Evolutionary conservation across 2,113 vertebrate genomes (phyloP), one percentile per base, ranked within the genome.

Genomic region (Lates calcarifer): DNA sequence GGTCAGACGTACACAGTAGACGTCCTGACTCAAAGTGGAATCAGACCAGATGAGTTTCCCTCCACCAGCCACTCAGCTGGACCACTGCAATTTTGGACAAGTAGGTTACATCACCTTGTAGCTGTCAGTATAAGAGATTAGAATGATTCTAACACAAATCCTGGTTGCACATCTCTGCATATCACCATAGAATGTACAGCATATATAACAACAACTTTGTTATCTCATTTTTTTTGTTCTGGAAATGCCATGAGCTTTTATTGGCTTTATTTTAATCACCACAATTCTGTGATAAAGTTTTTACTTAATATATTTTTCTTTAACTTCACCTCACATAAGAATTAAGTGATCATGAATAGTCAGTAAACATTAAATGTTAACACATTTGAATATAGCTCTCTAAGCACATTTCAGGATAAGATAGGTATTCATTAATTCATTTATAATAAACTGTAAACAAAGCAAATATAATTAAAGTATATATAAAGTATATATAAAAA

Each of bases 31-130:
- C 96, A 98, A 87, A 98, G 97, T 0, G 97, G 97, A 58, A 77
- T 95, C 22, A 93, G 94, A 69, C 95, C 91, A 0, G 95, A 96
- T 69, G 97, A 97, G 37, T 94, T 93, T 51, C 95, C 95, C n/a
- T 95, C 97, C 0, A 97, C 96, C 74, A 98, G 97, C 73, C 94
- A 96, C 89, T 95, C 96, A 62, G 95, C 95, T 0, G 95, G 95
- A 18, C 97, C 96, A 0, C 89, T 98, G 53, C 91, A 91, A 0
- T 95, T 97, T 84, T 99, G 97, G 97, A 99, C 98, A 6, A 95
- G 98, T 99, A 93, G 91, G 97, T 95, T 18, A 18, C 51, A 26
- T 28, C 55, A 62, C 37, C 37, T 39, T 26, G 56, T 11, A 63
- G 11, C 41, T n/a, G 37, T n/a, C 33, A 41, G 12, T 65, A 6